Conservation (phyloP, 2,113 vertebrate genomes). For the Chaenocephalus aceratus region DNA sequence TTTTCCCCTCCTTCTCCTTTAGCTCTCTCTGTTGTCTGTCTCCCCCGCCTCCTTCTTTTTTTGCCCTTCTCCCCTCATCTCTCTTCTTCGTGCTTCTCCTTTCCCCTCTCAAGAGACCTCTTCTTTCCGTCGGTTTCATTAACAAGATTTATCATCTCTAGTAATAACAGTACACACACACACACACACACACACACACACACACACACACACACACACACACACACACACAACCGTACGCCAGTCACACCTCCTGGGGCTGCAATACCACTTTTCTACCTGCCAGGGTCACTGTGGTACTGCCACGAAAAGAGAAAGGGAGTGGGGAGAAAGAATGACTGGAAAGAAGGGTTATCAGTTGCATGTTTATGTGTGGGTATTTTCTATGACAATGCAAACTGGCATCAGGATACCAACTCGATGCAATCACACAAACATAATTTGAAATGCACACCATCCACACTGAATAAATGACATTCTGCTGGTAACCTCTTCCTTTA, state of each 20-base stretch:
- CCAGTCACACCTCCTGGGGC: not conserved
- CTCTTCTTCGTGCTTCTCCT: conserved; percentile 53
- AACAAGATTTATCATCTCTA: conserved; percentile 73
- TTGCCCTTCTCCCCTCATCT: conserved; percentile 34
- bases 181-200: conserved; percentile 22
- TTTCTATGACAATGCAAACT: conserved; percentile 23
- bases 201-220: conserved; percentile 1
- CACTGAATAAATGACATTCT: conserved; percentile 24
- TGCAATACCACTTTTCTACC: conserved; percentile 56
- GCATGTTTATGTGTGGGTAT: conserved; percentile 14
- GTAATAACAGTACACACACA: conserved; percentile 68
- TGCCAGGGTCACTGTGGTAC: conserved; percentile 67
- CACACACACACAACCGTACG: not conserved
- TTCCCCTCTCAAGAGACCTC: conserved; percentile 61
- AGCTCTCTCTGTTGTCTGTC: conserved; percentile 23
- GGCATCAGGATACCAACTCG: conserved; percentile 1
- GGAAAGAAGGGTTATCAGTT: not conserved
- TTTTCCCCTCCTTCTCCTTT: not conserved
- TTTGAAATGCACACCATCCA: conserved; percentile 44
- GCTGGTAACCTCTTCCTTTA: conserved; percentile 17
- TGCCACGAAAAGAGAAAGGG: not conserved
- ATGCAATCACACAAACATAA: conserved; percentile 15
- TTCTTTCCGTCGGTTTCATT: conserved; percentile 76
- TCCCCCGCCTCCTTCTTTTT: not conserved
- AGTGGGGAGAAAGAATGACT: not conserved